A percentile compares a stretch with the other conserved stretches of the same genome.
Conservation (phyloP, 2,888 invertebrate species). For the Xestia xanthographa region DNA sequence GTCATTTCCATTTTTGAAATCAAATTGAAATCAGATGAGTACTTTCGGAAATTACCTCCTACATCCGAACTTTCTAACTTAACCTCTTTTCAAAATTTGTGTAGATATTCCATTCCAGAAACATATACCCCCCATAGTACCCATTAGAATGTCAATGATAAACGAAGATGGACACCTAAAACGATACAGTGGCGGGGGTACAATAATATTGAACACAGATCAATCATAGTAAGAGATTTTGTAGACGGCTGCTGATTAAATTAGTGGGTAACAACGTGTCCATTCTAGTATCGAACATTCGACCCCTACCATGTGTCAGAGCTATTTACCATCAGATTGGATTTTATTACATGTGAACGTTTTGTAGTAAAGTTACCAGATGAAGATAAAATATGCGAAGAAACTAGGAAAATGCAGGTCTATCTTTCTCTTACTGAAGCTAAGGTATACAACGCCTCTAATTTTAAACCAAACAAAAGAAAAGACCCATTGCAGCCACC, state of each 20-base stretch:
- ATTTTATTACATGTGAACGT: neutral
- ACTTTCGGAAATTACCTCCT: neutral
- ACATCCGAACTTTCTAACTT: neutral
- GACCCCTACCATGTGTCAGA: conserved; percentile 38
- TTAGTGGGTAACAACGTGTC: conserved; percentile 60
- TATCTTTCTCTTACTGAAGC: conserved; percentile 1
- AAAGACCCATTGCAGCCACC: conserved; percentile 5
- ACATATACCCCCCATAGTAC: neutral
- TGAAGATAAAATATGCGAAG: neutral
- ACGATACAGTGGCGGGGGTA: conserved; percentile 24
- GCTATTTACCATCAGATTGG: neutral
- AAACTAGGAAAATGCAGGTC: neutral
- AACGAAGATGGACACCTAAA: conserved; percentile 31
- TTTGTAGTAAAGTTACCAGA: neutral
- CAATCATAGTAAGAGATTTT: conserved; percentile 58
- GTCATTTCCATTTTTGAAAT: neutral
- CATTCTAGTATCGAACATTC: conserved; percentile 32
- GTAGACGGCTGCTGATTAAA: conserved; percentile 61
- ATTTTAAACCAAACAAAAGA: conserved; percentile 33
- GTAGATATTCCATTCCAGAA: neutral
- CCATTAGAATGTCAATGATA: neutral
- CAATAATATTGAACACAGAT: conserved; percentile 46
- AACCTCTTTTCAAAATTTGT: neutral
- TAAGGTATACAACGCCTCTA: conserved; percentile 11
- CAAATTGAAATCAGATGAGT: neutral